A percentile compares a stretch with the other conserved stretches of the same genome.
Evolutionary conservation across 2,797 vertebrate species (phyloP).

Genomic region (Poeciliopsis paucimaculata): DNA sequence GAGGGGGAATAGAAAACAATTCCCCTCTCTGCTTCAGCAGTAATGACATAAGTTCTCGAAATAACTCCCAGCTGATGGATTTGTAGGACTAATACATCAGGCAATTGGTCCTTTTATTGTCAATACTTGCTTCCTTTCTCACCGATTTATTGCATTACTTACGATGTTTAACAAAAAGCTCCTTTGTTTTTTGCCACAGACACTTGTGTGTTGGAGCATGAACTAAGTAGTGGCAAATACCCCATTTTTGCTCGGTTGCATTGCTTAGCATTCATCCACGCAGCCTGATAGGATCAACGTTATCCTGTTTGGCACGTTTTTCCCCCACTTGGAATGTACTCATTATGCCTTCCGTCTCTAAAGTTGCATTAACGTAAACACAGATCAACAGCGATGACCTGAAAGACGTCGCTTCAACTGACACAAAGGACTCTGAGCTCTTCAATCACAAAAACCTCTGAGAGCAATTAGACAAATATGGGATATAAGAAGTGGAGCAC

Average conservation of each 20-base stretch:
- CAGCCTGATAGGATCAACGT: conserved; percentile 54
- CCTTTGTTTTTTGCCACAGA: conserved; percentile 3
- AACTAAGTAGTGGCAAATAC: conserved; percentile 47
- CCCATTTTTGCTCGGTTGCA: conserved; percentile 46
- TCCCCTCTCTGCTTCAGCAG: conserved; percentile 25
- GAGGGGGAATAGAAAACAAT: conserved; percentile 25
- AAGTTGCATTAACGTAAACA: conserved; percentile 12
- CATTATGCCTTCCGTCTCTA: conserved; percentile 49
- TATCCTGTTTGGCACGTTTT: conserved; percentile 62
- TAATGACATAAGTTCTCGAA: not conserved
- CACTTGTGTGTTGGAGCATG: conserved; percentile 12
- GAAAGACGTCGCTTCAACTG: not conserved
- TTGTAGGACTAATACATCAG: conserved; percentile 5
- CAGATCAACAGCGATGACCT: not conserved
- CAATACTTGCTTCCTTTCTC: conserved; percentile 1
- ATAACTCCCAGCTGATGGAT: no score
- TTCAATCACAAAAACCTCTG: not conserved
- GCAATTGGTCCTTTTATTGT: conserved; percentile 3
- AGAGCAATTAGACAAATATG: not conserved
- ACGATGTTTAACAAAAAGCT: conserved; percentile 12
- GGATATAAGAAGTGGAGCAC: not conserved
- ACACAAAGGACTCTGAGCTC: not conserved
- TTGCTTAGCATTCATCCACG: conserved; percentile 58
- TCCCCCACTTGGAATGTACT: conserved; percentile 52
- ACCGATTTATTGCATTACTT: not conserved